phyloP scores from a whole-genome alignment of 2,797 vertebrate genomes.

The Chiloscyllium punctatum region DNA sequence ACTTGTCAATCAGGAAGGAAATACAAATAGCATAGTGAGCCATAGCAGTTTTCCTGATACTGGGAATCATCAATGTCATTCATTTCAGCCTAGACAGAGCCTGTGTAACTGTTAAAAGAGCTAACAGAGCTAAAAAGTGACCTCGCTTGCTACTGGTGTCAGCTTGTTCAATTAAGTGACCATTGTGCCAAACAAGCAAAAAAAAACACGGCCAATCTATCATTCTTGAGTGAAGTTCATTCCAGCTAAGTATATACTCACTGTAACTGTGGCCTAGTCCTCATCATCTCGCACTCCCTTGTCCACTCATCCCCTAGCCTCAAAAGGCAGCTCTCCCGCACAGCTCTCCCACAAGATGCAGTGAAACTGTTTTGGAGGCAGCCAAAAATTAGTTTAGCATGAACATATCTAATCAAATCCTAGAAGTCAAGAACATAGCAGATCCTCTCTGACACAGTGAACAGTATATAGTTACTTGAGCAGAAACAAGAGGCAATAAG shows the following conservation, averaged over 20 bases:
- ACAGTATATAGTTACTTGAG: neutral
- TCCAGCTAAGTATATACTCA: too few species aligned
- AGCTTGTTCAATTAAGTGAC: too few species aligned
- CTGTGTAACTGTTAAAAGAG: neutral
- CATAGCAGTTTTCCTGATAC: neutral
- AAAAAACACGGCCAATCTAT: neutral
- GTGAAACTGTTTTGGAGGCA: neutral
- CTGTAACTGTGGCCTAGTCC: neutral
- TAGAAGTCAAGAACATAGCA: neutral
- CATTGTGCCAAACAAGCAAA: too few species aligned
- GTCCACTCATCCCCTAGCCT: neutral
- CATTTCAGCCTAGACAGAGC: neutral
- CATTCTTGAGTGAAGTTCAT: neutral
- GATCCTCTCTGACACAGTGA: neutral
- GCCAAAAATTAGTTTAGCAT: neutral
- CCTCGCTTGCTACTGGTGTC: too few species aligned
- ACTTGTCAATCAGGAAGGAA: too few species aligned
- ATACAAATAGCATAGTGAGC: too few species aligned
- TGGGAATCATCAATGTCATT: neutral
- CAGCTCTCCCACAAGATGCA: neutral
- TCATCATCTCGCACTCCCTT: neutral
- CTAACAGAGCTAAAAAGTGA: too few species aligned
- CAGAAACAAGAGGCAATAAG: neutral
- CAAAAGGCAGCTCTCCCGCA: neutral
- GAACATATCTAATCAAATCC: neutral